Conservation (phyloP, 2,888 invertebrate genomes). For the Tetrapedia diversipes region DNA sequence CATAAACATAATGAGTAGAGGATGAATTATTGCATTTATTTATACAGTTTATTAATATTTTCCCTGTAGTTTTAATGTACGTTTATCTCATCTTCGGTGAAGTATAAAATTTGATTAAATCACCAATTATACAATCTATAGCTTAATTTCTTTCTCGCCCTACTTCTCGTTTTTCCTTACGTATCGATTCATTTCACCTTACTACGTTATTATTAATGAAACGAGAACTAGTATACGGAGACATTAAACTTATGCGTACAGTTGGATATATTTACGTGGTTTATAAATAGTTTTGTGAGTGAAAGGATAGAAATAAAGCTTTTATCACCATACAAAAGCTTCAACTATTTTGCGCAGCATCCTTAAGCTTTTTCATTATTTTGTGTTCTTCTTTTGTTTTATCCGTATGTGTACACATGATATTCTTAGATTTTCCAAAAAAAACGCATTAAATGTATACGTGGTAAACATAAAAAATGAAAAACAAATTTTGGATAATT, state of each 20-base stretch:
- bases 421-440: too few relatives aligned
- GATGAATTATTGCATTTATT: too few relatives aligned
- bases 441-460: too few relatives aligned
- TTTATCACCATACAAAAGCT: background rate
- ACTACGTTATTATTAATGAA: slow-evolving; percentile 20
- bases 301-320: background rate
- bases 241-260: background rate
- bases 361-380: too few relatives aligned
- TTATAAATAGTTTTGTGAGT: background rate
- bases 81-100: background rate
- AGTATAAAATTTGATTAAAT: background rate
- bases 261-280: background rate
- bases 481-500: too few relatives aligned
- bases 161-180: background rate
- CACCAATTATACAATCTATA: background rate
- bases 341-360: too few relatives aligned
- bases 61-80: background rate
- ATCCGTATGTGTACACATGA: too few relatives aligned
- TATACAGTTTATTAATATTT: too few relatives aligned
- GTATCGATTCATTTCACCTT: slow-evolving; percentile 12
- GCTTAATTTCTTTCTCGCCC: background rate
- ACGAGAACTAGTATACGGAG: background rate
- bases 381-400: too few relatives aligned
- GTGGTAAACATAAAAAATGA: too few relatives aligned
- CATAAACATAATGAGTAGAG: too few relatives aligned